Evolutionary conservation across 2,113 vertebrate genomes (phyloP).

Genomic region (rabbit (Oryctolagus cuniculus)): DNA sequence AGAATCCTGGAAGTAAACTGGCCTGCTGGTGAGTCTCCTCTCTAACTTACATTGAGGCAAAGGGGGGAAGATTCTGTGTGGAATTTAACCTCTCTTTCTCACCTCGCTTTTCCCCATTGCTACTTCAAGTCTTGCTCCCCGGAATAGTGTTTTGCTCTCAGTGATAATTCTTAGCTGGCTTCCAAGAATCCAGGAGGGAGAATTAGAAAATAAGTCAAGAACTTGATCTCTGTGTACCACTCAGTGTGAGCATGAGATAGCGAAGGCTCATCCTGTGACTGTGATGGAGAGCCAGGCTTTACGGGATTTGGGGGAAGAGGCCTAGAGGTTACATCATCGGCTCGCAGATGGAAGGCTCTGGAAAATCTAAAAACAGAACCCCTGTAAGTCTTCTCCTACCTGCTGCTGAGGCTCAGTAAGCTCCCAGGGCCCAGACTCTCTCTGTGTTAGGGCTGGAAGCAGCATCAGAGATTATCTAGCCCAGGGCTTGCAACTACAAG

Average conservation of each 20-base stretch:
- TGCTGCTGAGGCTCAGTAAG: not conserved
- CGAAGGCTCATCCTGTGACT: slow-evolving; percentile 28
- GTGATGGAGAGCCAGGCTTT: not conserved
- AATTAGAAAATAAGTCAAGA: slow-evolving; percentile 34
- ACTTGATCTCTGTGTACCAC: not conserved
- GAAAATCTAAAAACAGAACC: not conserved
- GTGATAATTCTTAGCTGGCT: not conserved
- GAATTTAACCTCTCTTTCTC: not conserved
- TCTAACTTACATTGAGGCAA: not conserved
- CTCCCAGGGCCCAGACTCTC: not conserved
- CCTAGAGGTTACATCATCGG: not conserved
- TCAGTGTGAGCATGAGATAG: slow-evolving; percentile 2
- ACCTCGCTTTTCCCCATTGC: not conserved
- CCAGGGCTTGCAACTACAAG: not conserved
- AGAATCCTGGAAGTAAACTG: not conserved
- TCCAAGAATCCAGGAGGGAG: slow-evolving; percentile 22
- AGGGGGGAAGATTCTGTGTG: too few species aligned
- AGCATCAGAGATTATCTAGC: not conserved
- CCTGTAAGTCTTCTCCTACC: not conserved
- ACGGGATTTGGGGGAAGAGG: slow-evolving; percentile 45
- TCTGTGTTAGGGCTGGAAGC: not conserved
- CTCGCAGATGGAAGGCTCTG: not conserved
- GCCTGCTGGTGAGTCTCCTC: not conserved
- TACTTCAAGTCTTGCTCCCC: not conserved
- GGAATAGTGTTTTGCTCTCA: not conserved